Base-by-base conservation (phyloP, 2,113 vertebrate species). In the Burhinus bistriatus region DNA sequence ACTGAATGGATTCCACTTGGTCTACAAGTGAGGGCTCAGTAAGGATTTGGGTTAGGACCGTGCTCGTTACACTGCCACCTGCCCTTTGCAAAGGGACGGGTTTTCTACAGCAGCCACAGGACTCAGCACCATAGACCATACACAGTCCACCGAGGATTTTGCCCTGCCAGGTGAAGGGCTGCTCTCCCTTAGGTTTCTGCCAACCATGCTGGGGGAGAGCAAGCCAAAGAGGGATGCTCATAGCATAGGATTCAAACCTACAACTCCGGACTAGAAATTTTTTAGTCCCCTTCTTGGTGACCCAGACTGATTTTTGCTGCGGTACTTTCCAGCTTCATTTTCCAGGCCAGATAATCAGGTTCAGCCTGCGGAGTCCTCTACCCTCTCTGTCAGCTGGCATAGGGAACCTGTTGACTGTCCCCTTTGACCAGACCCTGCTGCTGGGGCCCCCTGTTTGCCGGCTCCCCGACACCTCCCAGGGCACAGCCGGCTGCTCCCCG, bases 401-500 rank as follows among this genome's bases (percentile, higher is more conserved):
- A 85, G 75, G 51, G 82, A 71, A 58, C 55, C 42, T 78, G 23
- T 18, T 62, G 51, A 38, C 42, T 75, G 18, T 52, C 36, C 38
- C 42, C n/a, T 85, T 30, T 75, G 36, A 77, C 54, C 81, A 84
- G 72, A 65, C 36, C 25, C 54, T 80, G 49, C 55, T 94, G 76
- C 77, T 61, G 8, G 40, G 68, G 18, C 36, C 7, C 22, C 68
- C 27, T 47, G 32, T n/a, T 49, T 71, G 22, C 40, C 69, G 61
- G 19, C 6, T 42, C 22, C 38, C 55, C 15, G 9, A 16, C 29
- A 71, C 6, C 29, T 83, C 21, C 9, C 27, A 42, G 26, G 36
- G 32, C 1, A 0, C 38, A 75, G 38, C 49, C 4, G 0, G 51
- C 45, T 29, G 36, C 51, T 82, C 25, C 22, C 25, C 0, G 0